Percentiles rank a stretch among this genome's conserved stretches.
Conservation (phyloP, 2,113 vertebrate species). For the Noctilio leporinus region DNA sequence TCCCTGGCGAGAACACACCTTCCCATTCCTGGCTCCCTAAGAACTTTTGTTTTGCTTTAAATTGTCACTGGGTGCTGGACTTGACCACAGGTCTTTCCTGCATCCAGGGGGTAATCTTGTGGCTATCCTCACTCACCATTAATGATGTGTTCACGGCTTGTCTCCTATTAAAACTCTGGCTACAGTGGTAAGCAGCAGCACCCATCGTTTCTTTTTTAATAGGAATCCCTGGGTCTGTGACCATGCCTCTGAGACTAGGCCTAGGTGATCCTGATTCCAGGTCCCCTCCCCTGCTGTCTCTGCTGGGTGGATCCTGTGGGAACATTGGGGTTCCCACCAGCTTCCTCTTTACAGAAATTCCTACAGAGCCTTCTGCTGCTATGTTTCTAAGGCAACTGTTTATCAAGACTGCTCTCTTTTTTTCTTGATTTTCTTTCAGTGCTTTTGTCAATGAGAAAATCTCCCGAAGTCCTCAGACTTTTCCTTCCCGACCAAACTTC, state of each 20-base stretch:
- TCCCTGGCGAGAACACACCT: rapidly evolving
- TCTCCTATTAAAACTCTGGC: rapidly evolving
- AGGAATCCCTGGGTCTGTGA: background rate
- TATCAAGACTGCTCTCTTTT: background rate
- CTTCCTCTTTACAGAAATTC: rapidly evolving
- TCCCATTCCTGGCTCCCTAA: rapidly evolving
- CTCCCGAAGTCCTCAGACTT: background rate
- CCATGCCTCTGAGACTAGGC: background rate
- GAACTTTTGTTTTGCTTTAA: background rate
- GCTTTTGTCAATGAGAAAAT: background rate
- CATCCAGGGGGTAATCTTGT: rapidly evolving
- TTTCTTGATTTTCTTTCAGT: background rate
- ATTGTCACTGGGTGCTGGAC: rapidly evolving
- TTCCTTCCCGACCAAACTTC: background rate
- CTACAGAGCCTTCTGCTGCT: background rate
- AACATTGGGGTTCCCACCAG: background rate
- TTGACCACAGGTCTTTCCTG: background rate
- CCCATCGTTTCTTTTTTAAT: rapidly evolving
- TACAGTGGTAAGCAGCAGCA: rapidly evolving
- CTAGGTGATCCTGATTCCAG: background rate
- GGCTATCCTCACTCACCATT: background rate
- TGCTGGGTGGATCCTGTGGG: background rate
- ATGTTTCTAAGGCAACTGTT: background rate
- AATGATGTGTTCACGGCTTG: rapidly evolving
- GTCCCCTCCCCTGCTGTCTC: rapidly evolving